Conservation (phyloP, 2,797 vertebrate species). For the Luscinia megarhynchos region DNA sequence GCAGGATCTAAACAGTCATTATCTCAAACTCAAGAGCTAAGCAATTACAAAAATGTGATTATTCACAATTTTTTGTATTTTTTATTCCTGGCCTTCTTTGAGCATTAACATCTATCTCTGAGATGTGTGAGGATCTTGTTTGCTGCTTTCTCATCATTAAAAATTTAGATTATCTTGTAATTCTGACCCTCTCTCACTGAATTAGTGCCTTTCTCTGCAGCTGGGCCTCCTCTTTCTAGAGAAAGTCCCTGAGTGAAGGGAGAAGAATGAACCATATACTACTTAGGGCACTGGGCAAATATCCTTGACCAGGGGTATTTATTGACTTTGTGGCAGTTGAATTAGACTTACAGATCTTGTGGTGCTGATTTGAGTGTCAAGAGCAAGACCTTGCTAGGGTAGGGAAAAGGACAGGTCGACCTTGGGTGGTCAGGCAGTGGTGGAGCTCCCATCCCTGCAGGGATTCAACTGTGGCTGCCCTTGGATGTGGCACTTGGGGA, state of each 20-base stretch:
- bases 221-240: background rate
- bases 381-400: background rate
- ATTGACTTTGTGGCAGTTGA: background rate
- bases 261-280: background rate
- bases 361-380: background rate
- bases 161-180: background rate
- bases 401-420: background rate
- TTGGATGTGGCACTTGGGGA: background rate
- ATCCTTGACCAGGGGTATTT: background rate
- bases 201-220: background rate
- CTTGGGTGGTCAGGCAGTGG: background rate
- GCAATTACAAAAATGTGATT: fast-evolving
- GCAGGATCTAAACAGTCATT: background rate
- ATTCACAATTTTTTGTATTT: background rate
- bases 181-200: background rate
- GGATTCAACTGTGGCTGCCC: background rate
- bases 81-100: background rate
- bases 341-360: background rate
- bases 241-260: background rate
- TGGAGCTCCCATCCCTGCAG: background rate
- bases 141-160: background rate
- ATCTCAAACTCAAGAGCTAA: background rate
- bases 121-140: background rate
- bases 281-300: background rate
- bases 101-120: background rate